Evolutionary conservation across 1,140 invertebrate species (phyloP), one percentile per base, ranked within the genome.

Genomic region (Pseudomyrmex pallidus): DNA sequence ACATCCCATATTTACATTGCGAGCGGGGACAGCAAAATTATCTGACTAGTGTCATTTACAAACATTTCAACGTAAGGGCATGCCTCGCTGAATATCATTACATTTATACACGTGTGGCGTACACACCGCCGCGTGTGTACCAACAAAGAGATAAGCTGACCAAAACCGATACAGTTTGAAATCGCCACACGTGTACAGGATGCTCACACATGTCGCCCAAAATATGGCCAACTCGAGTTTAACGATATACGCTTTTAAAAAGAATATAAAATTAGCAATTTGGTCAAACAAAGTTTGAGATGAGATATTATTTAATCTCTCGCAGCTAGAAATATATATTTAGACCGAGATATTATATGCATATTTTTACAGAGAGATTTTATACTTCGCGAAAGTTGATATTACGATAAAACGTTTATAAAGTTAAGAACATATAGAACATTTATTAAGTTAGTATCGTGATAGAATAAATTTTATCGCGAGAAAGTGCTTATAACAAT

Each of bases 1-100:
- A 57, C 66, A 61, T 70, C 50, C 66, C n/a, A 80, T 80, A 80
- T 80, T 80, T 72, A 70, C 76, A 80, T 80, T 48, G 76, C 20
- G 17, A 59, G 35, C 66, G n/a, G 46, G 35, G 44, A 72, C 20
- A 72, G 76, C 44, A 80, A 80, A 80, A 80, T 80, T 72, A 80
- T 80, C 76, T 72, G 76, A 10, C 76, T 72, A 80, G 54, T 59
- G 76, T 80, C 64, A 72, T 78, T 78, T 70, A 61, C 76, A 80
- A 80, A 72, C 66, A 59, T 72, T 80, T 80, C 76, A 59, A 80
- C 50, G 20, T 80, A 80, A 78, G 56, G 10, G 12, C 72, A 80
- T 25, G 56, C 54, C 44, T 61, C 54, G 15, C 44, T 70, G 54
- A 70, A 50, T 80, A 70, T 59, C 54, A 72, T 78, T 78, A 78